Evolutionary conservation across 2,888 invertebrate genomes (phyloP).

Genomic region (Lordiphosa fenestrarum): DNA sequence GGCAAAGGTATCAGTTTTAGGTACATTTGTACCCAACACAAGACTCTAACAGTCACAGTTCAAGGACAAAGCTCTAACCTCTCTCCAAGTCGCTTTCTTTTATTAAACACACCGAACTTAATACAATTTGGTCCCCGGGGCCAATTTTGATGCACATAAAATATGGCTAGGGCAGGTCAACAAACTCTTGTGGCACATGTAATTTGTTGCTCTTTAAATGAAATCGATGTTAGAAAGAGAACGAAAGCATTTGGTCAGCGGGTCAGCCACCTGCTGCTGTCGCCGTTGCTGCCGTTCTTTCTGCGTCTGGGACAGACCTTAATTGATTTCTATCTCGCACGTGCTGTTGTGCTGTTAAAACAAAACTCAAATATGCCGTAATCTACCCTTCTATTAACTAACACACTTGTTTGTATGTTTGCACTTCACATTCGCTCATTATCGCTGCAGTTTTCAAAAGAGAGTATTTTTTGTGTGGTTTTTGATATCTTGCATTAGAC

Average conservation of each 20-base stretch:
- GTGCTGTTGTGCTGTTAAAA: conserved; percentile 24
- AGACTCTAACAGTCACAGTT: conserved; percentile 14
- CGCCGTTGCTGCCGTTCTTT: background rate
- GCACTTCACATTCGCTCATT: conserved; percentile 6
- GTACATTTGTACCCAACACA: background rate
- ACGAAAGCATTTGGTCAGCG: background rate
- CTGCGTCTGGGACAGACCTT: background rate
- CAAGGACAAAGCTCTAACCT: conserved; percentile 48
- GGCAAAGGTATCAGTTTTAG: background rate
- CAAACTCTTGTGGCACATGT: conserved; percentile 15
- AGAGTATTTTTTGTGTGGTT: background rate
- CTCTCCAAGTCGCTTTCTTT: background rate
- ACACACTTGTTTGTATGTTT: background rate
- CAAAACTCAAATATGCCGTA: conserved; percentile 6
- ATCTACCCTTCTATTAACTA: too few species aligned
- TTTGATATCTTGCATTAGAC: background rate
- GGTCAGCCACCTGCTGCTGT: conserved; percentile 3
- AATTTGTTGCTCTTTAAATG: background rate
- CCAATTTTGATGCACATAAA: background rate
- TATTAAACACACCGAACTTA: background rate
- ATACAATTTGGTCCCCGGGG: conserved; percentile 34
- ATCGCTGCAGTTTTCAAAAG: conserved; percentile 1
- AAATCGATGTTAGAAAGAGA: background rate
- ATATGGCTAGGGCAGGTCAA: conserved; percentile 13
- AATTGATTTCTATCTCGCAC: conserved; percentile 14